Percentiles rank a stretch among this genome's conserved stretches.
phyloP scores from a whole-genome alignment of 2,888 invertebrate genomes.

The Crepidodera aurea region DNA sequence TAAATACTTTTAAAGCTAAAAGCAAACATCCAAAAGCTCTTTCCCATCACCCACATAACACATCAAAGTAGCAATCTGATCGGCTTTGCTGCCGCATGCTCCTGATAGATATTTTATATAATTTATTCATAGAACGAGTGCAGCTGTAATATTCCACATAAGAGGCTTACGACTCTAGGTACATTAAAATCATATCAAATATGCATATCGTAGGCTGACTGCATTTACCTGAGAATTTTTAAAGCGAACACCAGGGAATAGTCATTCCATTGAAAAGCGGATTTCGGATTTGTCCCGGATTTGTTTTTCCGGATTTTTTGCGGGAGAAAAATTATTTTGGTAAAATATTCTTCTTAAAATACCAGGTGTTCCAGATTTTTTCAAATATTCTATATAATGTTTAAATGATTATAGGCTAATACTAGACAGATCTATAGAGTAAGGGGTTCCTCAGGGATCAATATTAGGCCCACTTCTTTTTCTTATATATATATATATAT shows the following conservation, averaged over 20 bases:
- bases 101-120: slow-evolving; percentile 77
- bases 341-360: neutral
- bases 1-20: neutral
- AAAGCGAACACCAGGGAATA: slow-evolving; percentile 30
- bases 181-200: slow-evolving; percentile 64
- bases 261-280: slow-evolving; percentile 25
- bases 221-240: slow-evolving; percentile 58
- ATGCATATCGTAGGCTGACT: slow-evolving; percentile 61
- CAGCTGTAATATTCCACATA: slow-evolving; percentile 60
- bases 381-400: too few relatives aligned
- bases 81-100: slow-evolving; percentile 59
- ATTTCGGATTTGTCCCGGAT: slow-evolving; percentile 24
- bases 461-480: too few relatives aligned
- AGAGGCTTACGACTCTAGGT: slow-evolving; percentile 62
- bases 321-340: slow-evolving; percentile 1
- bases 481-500: too few relatives aligned
- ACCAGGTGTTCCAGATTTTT: neutral
- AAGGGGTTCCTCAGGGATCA: too few relatives aligned
- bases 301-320: slow-evolving; percentile 15
- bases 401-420: too few relatives aligned
- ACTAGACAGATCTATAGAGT: too few relatives aligned
- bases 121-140: slow-evolving; percentile 74
- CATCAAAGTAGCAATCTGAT: slow-evolving; percentile 58
- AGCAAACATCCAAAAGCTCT: neutral
- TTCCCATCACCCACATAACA: slow-evolving; percentile 35